Percentiles rank a stretch among this genome's conserved stretches.
Conservation (phyloP, 2,888 invertebrate species). For the Campoletis raptor region DNA sequence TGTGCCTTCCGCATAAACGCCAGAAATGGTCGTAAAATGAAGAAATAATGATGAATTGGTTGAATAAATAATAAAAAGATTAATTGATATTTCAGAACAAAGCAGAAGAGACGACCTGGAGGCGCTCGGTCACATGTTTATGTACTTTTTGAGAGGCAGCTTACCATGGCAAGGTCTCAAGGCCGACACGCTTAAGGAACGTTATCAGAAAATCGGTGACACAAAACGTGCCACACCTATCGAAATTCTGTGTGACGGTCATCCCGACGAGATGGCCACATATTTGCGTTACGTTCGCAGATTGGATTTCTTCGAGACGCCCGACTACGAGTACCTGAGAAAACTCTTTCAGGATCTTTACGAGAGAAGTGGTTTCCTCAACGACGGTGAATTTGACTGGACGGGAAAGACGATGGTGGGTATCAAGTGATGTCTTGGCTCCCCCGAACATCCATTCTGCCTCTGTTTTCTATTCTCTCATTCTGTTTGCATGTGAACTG, state of each 20-base stretch:
- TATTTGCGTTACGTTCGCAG: constrained; percentile 98
- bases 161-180: constrained; percentile 99
- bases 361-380: constrained; percentile 93
- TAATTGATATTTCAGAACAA: constrained; percentile 90
- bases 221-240: constrained; percentile 99
- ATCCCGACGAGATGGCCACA: constrained; percentile 98
- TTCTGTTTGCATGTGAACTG: constrained; percentile 62
- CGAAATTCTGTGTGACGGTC: constrained; percentile 94
- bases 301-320: constrained; percentile 99
- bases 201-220: constrained; percentile 99
- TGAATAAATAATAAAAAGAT: background rate
- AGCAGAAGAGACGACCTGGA: constrained; percentile 99
- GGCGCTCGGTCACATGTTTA: constrained; percentile 99
- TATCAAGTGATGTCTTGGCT: constrained; percentile 71
- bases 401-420: constrained; percentile 92
- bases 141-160: constrained; percentile 99
- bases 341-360: constrained; percentile 97
- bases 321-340: constrained; percentile 99
- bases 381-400: constrained; percentile 98
- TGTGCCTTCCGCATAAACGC: background rate
- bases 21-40: background rate
- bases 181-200: constrained; percentile 99
- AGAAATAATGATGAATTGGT: too few species aligned
- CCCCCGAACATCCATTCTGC: constrained; percentile 29
- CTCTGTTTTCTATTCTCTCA: constrained; percentile 63